Evolutionary conservation across 2,797 vertebrate genomes (phyloP).

Genomic region (Dendrocincla tyrannina): DNA sequence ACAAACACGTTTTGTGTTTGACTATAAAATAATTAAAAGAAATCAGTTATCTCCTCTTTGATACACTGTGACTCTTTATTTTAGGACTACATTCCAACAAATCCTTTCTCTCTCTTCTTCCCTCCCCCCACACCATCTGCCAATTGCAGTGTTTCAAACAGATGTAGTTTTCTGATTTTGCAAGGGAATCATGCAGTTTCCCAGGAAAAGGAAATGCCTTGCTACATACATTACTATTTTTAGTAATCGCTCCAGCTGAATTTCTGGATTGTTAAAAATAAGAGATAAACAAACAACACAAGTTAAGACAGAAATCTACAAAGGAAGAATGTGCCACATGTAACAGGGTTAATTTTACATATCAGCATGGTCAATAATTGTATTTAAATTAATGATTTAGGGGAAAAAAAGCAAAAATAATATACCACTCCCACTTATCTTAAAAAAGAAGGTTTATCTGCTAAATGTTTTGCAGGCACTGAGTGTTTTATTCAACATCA

Average conservation of each 20-base stretch:
- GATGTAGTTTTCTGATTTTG: conserved; percentile 28
- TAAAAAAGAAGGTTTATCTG: neutral
- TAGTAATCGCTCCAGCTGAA: conserved; percentile 30
- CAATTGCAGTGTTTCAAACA: conserved; percentile 16
- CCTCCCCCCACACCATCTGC: conserved; percentile 17
- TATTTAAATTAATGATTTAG: neutral
- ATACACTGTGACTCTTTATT: neutral
- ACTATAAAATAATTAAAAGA: neutral
- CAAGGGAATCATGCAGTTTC: conserved; percentile 11
- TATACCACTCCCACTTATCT: neutral
- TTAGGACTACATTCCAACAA: neutral
- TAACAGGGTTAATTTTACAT: neutral
- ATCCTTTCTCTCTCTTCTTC: conserved; percentile 11
- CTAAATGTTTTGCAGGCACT: neutral
- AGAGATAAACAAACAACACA: neutral
- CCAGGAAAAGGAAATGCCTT: conserved; percentile 64
- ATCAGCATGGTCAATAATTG: neutral
- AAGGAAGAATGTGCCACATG: neutral
- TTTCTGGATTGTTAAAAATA: conserved; percentile 29
- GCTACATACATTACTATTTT: conserved; percentile 51
- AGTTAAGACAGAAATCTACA: neutral
- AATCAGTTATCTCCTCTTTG: neutral
- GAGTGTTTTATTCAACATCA: neutral
- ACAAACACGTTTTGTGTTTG: neutral
- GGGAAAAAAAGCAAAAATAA: neutral